Percentiles rank a stretch among this genome's conserved stretches.
Conservation (phyloP, 2,113 vertebrate species). For the Corythornis vintsioides region DNA sequence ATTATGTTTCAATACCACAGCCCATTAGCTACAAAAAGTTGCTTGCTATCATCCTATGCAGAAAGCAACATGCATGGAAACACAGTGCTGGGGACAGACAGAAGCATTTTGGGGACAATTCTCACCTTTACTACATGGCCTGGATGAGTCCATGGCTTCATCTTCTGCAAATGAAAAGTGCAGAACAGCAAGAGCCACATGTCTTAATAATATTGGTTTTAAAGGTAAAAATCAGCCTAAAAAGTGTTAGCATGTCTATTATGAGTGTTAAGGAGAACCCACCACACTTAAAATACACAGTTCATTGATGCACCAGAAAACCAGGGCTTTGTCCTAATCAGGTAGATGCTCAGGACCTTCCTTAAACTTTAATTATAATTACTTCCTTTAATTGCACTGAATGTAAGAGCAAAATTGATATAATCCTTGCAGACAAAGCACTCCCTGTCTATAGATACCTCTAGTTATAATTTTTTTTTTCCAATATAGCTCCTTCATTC, state of each 20-base stretch:
- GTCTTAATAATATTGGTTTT: not conserved
- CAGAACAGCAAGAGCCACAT: accelerated
- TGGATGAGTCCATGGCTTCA: not conserved
- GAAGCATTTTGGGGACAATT: accelerated
- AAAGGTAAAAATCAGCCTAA: not conserved
- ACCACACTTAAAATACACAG: accelerated
- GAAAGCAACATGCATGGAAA: not conserved
- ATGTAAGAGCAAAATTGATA: not conserved
- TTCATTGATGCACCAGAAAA: not conserved
- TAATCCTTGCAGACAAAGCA: not conserved
- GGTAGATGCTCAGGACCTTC: not conserved
- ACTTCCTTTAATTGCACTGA: not conserved
- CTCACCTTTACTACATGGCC: not conserved
- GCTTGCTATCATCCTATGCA: not conserved
- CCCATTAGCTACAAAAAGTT: not conserved
- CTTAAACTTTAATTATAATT: not conserved
- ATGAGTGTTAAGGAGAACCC: accelerated
- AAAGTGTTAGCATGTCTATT: not conserved
- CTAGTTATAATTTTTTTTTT: not conserved
- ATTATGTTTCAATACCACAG: not conserved
- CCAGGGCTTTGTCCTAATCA: not conserved
- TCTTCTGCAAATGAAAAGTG: not conserved
- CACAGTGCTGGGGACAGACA: not conserved
- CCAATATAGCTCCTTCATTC: not conserved
- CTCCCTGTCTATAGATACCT: not conserved